A percentile compares a stretch with the other conserved stretches of the same genome.
phyloP scores from a whole-genome alignment of 2,113 vertebrate species.

The Bostrychus sinensis region DNA sequence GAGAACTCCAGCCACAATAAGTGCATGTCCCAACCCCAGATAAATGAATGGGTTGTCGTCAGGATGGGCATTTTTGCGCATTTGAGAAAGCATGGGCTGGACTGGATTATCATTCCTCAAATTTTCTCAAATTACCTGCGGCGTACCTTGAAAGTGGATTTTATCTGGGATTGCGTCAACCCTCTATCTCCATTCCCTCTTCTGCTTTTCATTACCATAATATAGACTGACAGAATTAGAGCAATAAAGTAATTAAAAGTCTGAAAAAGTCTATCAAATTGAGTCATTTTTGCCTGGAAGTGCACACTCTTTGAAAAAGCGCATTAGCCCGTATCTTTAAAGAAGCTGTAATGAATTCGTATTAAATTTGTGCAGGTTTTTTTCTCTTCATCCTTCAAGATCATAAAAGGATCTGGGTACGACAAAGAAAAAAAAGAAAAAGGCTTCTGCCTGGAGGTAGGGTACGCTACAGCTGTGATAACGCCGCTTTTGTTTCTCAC shows the following conservation, averaged over 20 bases:
- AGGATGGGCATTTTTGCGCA: too few species aligned
- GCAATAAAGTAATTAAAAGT: constrained; percentile 66
- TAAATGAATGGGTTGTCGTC: too few species aligned
- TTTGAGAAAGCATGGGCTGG: background rate
- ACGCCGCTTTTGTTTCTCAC: constrained; percentile 24
- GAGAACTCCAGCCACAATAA: too few species aligned
- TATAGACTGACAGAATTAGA: constrained; percentile 51
- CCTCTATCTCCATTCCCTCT: background rate
- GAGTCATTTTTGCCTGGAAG: constrained; percentile 39
- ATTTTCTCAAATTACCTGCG: background rate
- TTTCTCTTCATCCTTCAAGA: constrained; percentile 10
- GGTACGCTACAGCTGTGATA: constrained; percentile 16
- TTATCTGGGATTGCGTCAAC: background rate
- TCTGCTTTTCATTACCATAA: constrained; percentile 10
- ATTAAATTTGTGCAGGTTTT: constrained; percentile 40
- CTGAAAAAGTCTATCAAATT: constrained; percentile 47
- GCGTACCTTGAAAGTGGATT: background rate
- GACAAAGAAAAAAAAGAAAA: background rate
- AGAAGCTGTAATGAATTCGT: constrained; percentile 51
- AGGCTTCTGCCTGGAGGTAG: background rate
- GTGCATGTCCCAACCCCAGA: too few species aligned
- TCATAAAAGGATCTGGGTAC: constrained; percentile 2
- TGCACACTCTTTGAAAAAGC: constrained; percentile 39
- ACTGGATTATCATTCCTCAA: background rate
- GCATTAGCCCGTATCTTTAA: constrained; percentile 43